phyloP scores from a whole-genome alignment of 2,888 invertebrate species.

The Anthrax anthrax region DNA sequence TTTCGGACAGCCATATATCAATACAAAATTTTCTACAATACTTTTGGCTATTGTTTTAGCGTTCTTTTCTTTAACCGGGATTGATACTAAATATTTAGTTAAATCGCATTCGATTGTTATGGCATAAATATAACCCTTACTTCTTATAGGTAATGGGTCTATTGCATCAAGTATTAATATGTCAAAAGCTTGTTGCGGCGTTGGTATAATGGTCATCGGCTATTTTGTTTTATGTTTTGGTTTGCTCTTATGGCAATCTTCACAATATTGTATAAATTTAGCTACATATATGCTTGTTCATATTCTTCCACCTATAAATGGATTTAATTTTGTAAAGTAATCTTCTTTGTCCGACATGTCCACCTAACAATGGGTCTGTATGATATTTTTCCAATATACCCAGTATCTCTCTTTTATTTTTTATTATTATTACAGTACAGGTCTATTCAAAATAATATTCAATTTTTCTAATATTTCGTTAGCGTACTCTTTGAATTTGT shows the following conservation, averaged over 20 bases:
- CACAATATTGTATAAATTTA: conserved; percentile 4
- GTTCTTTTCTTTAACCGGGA: conserved; percentile 4
- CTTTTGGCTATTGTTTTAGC: conserved; percentile 6
- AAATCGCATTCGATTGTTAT: conserved; percentile 8
- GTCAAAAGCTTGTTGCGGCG: conserved; percentile 5
- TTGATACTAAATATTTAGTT: conserved; percentile 4
- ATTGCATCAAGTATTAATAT: conserved; percentile 5
- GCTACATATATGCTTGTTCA: background rate
- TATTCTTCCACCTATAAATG: background rate
- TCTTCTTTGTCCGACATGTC: background rate
- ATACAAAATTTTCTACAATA: conserved; percentile 9
- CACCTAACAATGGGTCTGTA: background rate
- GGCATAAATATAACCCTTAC: conserved; percentile 1
- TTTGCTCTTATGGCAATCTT: conserved; percentile 3
- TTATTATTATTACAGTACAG: background rate
- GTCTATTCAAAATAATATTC: background rate
- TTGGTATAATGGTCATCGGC: background rate
- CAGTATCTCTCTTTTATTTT: background rate
- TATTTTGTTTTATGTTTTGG: background rate
- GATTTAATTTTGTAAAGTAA: background rate
- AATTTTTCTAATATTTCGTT: background rate
- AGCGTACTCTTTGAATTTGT: background rate
- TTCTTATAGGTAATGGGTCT: conserved; percentile 2
- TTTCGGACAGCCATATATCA: conserved; percentile 4
- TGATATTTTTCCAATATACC: background rate